Evolutionary conservation across 2,113 vertebrate species (phyloP), one percentile per base, ranked within the genome.

Genomic region (Sprattus sprattus): DNA sequence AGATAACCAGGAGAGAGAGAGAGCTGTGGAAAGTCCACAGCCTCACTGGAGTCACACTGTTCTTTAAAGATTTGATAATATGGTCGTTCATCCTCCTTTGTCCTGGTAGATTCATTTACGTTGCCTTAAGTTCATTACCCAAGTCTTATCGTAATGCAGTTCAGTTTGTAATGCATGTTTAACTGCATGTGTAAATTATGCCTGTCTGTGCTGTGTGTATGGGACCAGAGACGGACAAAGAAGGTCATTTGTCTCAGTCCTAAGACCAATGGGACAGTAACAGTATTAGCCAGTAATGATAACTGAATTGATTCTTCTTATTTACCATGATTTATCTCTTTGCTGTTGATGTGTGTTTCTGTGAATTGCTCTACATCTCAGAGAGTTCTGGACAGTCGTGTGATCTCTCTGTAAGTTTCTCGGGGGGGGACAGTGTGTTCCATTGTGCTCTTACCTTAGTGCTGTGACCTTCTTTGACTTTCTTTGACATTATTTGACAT

Each of bases 31-130:
- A 0, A 75, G 67, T 75, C 11, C 6, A 15, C 71, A 78, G 32
- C 13, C 71, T 78, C 32, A 4, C 0, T 39, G 71, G 71, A 78
- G 71, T 39, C 71, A 4, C 11, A 13, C 28, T 78, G 71, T 78
- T 28, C 28, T 32, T 78, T 15, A 32, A 32, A 78, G 13, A 78
- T 78, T 32, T 78, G 44, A 78, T 78, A 39, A 78, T 32, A 32
- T 39, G 67, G 22, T 15, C 52, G 4, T 81, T 67, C 39, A 39
- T 85, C 82, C 46, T 84, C 52, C 46, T 84, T 16, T 46, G 57
- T 82, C 84, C 60, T 49, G 47, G 44, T 64, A 45, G 47, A 87
- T 52, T 71, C 28, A 57, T 89, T 81, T 83, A 86, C 20, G 45
- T 78, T 60, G 83, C 4, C 4, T 18, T 82, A 88, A 83, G 47